These are phyloP conservation scores for Lepidothrix coronata DNA, from an alignment of 2,113 vertebrate species.

Conservation along the genomic window DNA sequence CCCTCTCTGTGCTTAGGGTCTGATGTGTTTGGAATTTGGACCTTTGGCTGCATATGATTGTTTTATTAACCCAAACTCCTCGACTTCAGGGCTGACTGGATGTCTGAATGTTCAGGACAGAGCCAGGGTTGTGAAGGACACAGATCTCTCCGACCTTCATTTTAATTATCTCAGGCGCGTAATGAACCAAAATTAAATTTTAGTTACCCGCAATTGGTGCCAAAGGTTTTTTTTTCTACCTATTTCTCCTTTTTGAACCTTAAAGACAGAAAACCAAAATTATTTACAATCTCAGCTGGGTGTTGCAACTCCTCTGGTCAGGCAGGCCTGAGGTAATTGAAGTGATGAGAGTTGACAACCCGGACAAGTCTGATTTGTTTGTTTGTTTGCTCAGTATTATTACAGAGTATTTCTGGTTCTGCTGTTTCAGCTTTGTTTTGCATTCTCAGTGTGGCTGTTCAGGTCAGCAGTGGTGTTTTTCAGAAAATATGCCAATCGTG, in stretches of 20 bases:
- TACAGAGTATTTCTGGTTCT: background rate
- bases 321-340: background rate
- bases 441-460: background rate
- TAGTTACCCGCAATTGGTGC: background rate
- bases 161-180: background rate
- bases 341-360: background rate
- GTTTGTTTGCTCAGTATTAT: background rate
- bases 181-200: background rate
- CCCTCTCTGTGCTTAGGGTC: background rate
- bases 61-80: slow-evolving; percentile 28
- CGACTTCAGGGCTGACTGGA: background rate
- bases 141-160: background rate
- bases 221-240: background rate
- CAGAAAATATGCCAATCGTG: background rate
- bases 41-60: background rate
- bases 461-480: background rate
- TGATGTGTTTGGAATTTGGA: slow-evolving; percentile 26
- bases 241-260: background rate
- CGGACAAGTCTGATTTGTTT: background rate
- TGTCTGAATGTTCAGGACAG: background rate
- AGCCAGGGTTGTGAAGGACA: background rate
- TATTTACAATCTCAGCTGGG: background rate
- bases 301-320: background rate
- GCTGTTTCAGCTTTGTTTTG: background rate
- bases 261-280: background rate